phyloP scores from a whole-genome alignment of 2,113 vertebrate species.

The Bos javanicus region DNA sequence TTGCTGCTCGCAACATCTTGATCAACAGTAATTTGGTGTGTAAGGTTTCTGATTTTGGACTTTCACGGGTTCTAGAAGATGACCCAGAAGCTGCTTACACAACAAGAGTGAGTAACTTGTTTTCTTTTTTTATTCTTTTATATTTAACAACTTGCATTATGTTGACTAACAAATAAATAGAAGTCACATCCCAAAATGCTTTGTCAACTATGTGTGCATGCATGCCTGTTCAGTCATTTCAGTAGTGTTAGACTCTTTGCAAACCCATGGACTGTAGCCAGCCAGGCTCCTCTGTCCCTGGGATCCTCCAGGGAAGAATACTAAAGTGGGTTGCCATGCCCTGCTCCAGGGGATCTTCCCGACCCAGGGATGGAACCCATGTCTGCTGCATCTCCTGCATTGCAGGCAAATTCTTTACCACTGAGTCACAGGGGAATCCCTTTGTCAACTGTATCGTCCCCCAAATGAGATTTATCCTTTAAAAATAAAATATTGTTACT shows the following conservation, averaged over 20 bases:
- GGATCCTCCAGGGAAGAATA: background rate
- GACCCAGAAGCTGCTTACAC: slow-evolving; percentile 89
- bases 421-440: background rate
- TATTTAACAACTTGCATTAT: background rate
- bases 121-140: background rate
- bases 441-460: background rate
- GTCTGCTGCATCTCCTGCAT: background rate
- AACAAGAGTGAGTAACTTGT: slow-evolving; percentile 81
- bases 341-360: background rate
- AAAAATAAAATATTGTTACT: background rate
- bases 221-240: background rate
- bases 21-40: slow-evolving; percentile 96
- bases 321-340: background rate
- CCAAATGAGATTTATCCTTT: background rate
- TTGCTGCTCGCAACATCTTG: slow-evolving; percentile 93
- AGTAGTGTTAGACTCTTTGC: background rate
- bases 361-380: background rate
- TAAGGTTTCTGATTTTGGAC: slow-evolving; percentile 97
- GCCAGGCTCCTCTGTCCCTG: background rate
- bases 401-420: background rate
- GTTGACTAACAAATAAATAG: background rate
- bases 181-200: background rate
- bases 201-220: background rate
- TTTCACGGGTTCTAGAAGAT: slow-evolving; percentile 94
- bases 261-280: background rate